Evolutionary conservation across 2,888 invertebrate genomes (phyloP).

Genomic region (Pycnomerus fuliginosus): DNA sequence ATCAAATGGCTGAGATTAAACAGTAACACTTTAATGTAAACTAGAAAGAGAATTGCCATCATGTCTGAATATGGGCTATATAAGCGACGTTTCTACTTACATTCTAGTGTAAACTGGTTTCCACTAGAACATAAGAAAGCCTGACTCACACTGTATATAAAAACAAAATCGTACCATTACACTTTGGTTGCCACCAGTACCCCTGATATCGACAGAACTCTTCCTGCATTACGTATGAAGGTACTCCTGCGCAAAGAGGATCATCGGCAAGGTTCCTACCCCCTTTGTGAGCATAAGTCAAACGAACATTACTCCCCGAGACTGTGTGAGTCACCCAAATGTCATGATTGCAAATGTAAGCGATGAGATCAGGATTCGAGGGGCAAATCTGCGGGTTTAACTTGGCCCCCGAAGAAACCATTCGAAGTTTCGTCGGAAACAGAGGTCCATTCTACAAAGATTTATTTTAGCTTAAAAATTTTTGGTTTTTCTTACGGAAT

Average conservation of each 20-base stretch:
- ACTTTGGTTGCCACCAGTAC: slow-evolving; percentile 95
- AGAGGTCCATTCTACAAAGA: slow-evolving; percentile 59
- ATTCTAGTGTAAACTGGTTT: too few species aligned
- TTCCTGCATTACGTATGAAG: slow-evolving; percentile 97
- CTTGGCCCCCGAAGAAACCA: slow-evolving; percentile 66
- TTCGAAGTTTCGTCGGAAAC: slow-evolving; percentile 68
- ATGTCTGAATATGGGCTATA: too few species aligned
- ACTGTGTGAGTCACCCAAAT: slow-evolving; percentile 80
- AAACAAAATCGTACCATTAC: slow-evolving; percentile 64
- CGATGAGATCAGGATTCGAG: slow-evolving; percentile 75
- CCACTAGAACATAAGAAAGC: too few species aligned
- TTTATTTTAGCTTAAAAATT: not conserved
- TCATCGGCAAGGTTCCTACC: slow-evolving; percentile 73
- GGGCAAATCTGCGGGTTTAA: slow-evolving; percentile 85
- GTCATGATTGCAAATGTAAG: slow-evolving; percentile 88
- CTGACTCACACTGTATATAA: too few species aligned
- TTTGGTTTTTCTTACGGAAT: slow-evolving; percentile 56
- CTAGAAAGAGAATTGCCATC: too few species aligned
- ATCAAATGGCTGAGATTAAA: too few species aligned
- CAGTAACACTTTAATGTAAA: too few species aligned
- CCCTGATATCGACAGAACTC: slow-evolving; percentile 96
- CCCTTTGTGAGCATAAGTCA: slow-evolving; percentile 71
- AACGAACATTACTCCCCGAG: slow-evolving; percentile 67
- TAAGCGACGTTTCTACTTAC: too few species aligned
- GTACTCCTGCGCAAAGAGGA: slow-evolving; percentile 89